Evolutionary conservation across 1,140 invertebrate genomes (phyloP).

Genomic region (Solenopsis invicta): DNA sequence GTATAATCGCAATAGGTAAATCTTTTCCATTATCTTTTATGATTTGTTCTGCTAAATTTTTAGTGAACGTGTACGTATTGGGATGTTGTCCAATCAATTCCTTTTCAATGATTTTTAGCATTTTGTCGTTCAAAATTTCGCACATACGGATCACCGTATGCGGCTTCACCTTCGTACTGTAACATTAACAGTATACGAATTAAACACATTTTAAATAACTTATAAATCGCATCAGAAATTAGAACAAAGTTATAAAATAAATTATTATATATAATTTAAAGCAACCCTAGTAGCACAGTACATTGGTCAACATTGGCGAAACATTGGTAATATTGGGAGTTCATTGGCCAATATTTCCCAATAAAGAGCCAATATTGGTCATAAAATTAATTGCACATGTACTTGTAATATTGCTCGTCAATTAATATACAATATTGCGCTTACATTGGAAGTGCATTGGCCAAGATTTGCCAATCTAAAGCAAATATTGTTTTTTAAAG

Average conservation of each 20-base stretch:
- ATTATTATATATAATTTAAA: not conserved
- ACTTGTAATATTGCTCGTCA: too few relatives aligned
- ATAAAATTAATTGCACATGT: too few relatives aligned
- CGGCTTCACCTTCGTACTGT: slow-evolving; percentile 89
- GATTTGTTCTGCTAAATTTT: slow-evolving; percentile 94
- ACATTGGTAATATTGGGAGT: too few relatives aligned
- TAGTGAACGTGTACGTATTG: slow-evolving; percentile 96
- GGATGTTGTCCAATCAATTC: slow-evolving; percentile 92
- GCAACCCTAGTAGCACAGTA: too few relatives aligned
- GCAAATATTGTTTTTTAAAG: too few relatives aligned
- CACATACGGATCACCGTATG: slow-evolving; percentile 91
- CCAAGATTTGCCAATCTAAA: too few relatives aligned
- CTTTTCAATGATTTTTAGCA: slow-evolving; percentile 89
- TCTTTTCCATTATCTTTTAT: slow-evolving; percentile 88
- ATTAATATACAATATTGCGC: too few relatives aligned
- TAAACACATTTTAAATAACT: not conserved
- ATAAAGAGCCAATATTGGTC: too few relatives aligned
- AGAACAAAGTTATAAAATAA: not conserved
- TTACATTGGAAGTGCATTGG: too few relatives aligned
- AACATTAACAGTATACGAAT: slow-evolving; percentile 68
- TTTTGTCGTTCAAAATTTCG: slow-evolving; percentile 91
- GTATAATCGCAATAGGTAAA: slow-evolving; percentile 95
- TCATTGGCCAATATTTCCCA: too few relatives aligned
- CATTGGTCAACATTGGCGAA: too few relatives aligned
- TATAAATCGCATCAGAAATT: not conserved